Conservation (phyloP, 2,113 vertebrate species). For the Plestiodon gilberti region DNA sequence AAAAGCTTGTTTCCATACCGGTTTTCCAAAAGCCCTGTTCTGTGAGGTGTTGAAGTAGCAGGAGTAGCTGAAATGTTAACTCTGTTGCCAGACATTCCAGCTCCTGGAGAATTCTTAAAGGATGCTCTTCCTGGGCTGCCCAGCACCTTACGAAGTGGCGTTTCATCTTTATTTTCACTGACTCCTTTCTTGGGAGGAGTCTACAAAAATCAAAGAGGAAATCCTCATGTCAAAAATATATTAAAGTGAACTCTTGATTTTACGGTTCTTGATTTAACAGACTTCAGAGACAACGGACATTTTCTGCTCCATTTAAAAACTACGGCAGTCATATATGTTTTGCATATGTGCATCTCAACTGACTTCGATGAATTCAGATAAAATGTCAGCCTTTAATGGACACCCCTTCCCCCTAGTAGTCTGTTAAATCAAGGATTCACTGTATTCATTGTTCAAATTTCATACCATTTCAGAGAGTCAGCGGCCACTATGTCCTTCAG, state of each 20-base stretch:
- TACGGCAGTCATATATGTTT: too few species aligned
- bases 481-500: neutral
- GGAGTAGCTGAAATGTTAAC: conserved; percentile 65
- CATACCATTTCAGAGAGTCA: neutral
- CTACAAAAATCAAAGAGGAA: conserved; percentile 69
- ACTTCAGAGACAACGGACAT: too few species aligned
- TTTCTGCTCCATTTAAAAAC: too few species aligned
- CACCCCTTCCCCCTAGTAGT: too few species aligned
- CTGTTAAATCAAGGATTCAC: too few species aligned
- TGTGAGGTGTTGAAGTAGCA: conserved; percentile 79
- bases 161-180: conserved; percentile 87
- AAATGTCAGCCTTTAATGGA: too few species aligned
- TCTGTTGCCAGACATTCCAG: conserved; percentile 65
- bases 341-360: too few species aligned
- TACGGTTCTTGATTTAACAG: too few species aligned
- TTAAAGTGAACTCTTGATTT: too few species aligned
- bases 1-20: conserved; percentile 75
- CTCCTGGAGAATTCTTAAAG: conserved; percentile 68
- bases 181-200: conserved; percentile 82
- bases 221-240: neutral
- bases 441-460: neutral
- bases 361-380: too few species aligned
- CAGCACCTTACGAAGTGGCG: conserved; percentile 84
- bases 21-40: conserved; percentile 87
- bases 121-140: conserved; percentile 82